These are phyloP conservation scores for Aramus guarauna DNA, from an alignment of 2,113 vertebrate genomes.

Conservation along the genomic window DNA sequence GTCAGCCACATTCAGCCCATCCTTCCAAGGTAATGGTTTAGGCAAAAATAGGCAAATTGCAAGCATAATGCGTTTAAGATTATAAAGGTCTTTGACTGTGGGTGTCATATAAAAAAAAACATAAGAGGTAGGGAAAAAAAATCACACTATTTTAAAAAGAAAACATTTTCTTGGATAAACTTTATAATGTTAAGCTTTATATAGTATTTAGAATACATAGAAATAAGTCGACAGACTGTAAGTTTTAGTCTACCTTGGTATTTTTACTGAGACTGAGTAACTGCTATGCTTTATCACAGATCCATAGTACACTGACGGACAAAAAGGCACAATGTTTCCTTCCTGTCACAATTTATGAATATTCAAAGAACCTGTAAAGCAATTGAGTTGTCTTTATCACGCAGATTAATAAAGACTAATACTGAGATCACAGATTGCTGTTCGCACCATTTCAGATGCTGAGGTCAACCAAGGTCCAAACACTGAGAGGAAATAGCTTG, in stretches of 20 bases:
- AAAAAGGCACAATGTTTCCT: background rate
- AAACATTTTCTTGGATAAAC: background rate
- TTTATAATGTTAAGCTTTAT: background rate
- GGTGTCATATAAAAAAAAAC: background rate
- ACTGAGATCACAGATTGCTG: background rate
- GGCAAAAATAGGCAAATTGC: background rate
- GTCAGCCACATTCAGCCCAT: background rate
- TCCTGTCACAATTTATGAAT: background rate
- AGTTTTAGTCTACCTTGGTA: background rate
- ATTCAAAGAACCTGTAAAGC: background rate
- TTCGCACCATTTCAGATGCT: background rate
- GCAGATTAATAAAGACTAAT: background rate
- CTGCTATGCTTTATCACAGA: background rate
- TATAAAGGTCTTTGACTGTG: background rate
- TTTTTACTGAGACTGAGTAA: background rate
- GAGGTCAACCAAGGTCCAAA: background rate
- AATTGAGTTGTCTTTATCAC: background rate
- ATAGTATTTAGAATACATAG: background rate
- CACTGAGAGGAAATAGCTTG: background rate
- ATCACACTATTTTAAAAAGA: background rate
- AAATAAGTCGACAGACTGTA: background rate
- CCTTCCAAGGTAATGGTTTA: background rate
- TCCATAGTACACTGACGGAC: background rate
- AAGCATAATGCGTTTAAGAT: background rate
- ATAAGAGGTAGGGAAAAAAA: fast-evolving